Conservation (phyloP, 2,113 vertebrate species). For the Oceanites oceanicus region DNA sequence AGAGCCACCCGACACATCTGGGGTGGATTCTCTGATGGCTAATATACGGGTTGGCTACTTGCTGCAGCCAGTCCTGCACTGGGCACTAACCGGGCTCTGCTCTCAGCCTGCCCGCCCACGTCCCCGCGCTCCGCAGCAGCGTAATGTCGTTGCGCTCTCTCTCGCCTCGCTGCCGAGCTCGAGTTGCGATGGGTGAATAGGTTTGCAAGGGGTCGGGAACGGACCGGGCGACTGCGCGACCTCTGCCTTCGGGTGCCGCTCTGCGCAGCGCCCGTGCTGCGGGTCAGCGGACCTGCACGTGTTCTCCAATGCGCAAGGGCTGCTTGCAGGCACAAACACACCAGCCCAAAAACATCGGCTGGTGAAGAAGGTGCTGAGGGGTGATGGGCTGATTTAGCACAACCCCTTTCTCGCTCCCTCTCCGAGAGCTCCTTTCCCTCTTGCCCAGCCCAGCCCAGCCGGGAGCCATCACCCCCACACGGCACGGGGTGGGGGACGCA, state of each 20-base stretch:
- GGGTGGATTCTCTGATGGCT: neutral
- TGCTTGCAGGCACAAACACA: neutral
- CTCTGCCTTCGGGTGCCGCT: neutral
- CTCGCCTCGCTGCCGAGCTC: rapidly evolving
- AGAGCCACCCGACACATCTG: neutral
- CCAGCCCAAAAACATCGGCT: neutral
- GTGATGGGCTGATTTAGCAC: neutral
- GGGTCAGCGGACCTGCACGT: rapidly evolving
- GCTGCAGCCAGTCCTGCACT: neutral
- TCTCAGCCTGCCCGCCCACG: rapidly evolving
- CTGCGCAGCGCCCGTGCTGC: neutral
- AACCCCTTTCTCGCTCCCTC: neutral
- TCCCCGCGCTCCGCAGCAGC: rapidly evolving
- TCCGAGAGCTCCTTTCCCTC: neutral
- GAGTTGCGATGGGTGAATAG: neutral
- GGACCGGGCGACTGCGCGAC: rapidly evolving
- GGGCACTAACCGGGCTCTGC: neutral
- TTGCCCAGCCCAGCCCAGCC: neutral
- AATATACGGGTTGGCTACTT: neutral
- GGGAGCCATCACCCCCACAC: neutral
- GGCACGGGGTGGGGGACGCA: rapidly evolving
- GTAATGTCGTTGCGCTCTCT: rapidly evolving
- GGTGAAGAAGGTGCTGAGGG: neutral
- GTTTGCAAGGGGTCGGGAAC: neutral
- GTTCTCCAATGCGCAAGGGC: neutral